Evolutionary conservation across 2,888 invertebrate genomes (phyloP).

Genomic region (Thysanoteuthis rhombus): DNA sequence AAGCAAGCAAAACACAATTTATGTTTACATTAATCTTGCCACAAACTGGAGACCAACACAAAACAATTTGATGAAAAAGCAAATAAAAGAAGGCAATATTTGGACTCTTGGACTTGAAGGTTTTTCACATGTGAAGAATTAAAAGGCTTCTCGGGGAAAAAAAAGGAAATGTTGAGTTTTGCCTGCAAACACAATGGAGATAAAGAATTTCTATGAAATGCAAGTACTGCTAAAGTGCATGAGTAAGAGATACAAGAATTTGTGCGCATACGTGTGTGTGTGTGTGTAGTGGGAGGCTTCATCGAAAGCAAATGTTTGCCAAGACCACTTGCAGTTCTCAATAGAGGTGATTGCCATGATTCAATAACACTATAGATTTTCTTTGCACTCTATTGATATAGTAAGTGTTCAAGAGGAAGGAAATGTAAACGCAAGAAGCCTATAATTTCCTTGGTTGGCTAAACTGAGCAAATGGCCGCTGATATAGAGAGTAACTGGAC

Average conservation of each 20-base stretch:
- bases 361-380: slow-evolving; percentile 12
- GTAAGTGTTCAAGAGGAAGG: background rate
- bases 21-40: background rate
- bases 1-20: background rate
- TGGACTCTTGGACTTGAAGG: background rate
- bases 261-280: too few relatives aligned
- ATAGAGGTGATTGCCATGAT: slow-evolving; percentile 12
- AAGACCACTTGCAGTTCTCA: slow-evolving; percentile 12
- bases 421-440: background rate
- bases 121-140: background rate
- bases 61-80: background rate
- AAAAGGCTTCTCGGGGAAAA: background rate
- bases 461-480: background rate
- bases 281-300: background rate
- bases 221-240: background rate
- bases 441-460: slow-evolving; percentile 12
- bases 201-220: background rate
- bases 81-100: background rate
- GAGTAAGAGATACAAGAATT: background rate
- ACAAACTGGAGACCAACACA: background rate
- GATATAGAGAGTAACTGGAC: background rate
- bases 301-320: background rate
- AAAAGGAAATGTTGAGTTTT: too few relatives aligned
- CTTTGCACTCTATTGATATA: background rate
- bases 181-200: background rate